These are phyloP conservation scores for Eristalinus aeneus DNA, from an alignment of 2,888 invertebrate species.

Conservation along the genomic window DNA sequence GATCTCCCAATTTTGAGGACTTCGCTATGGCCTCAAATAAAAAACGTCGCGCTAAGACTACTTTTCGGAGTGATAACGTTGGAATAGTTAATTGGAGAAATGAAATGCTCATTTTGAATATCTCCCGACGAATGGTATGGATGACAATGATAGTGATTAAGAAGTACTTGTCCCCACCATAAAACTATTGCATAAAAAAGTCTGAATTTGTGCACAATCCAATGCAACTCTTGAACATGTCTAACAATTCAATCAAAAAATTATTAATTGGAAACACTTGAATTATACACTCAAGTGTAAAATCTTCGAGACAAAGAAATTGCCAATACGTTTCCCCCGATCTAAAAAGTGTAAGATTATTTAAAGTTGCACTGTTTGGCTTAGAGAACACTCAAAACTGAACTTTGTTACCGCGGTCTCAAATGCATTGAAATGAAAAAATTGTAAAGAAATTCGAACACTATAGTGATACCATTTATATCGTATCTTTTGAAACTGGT, in stretches of 20 bases:
- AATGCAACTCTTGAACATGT: too few relatives aligned
- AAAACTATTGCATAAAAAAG: too few relatives aligned
- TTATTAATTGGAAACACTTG: conserved; percentile 47
- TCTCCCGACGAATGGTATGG: neutral
- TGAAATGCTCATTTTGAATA: neutral
- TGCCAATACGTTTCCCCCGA: conserved; percentile 48
- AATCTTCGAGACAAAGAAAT: conserved; percentile 25
- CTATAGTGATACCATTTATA: conserved; percentile 19
- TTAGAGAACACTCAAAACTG: conserved; percentile 44
- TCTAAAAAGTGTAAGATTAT: conserved; percentile 26
- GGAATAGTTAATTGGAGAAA: neutral
- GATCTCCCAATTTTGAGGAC: neutral
- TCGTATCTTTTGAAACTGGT: conserved; percentile 15
- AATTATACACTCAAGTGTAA: conserved; percentile 15
- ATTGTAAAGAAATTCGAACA: conserved; percentile 45
- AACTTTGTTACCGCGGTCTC: conserved; percentile 33
- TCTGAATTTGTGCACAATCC: too few relatives aligned
- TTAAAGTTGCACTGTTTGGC: conserved; percentile 58
- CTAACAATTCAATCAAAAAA: conserved; percentile 30
- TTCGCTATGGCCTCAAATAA: neutral
- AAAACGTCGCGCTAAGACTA: too few relatives aligned
- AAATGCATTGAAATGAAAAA: conserved; percentile 60
- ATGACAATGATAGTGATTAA: neutral
- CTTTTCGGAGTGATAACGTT: too few relatives aligned
- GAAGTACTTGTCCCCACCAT: neutral